Percentiles rank a stretch among this genome's conserved stretches.
These are phyloP conservation scores for Octodon degus DNA, from an alignment of 2,113 vertebrate genomes.

Conservation along the genomic window DNA sequence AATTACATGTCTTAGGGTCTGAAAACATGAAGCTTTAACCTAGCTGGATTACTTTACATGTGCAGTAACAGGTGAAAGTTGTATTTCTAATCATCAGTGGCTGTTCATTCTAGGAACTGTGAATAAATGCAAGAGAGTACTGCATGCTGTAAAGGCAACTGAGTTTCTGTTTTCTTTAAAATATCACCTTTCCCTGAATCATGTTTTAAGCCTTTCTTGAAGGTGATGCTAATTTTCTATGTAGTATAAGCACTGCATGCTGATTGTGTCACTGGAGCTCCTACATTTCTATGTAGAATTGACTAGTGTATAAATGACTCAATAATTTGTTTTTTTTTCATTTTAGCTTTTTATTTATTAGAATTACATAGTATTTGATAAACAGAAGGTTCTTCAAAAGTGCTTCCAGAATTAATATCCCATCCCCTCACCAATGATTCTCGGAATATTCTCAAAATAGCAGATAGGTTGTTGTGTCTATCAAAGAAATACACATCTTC, in stretches of 20 bases:
- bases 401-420: conserved; percentile 34
- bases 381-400: neutral
- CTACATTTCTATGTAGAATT: neutral
- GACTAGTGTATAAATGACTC: neutral
- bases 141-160: neutral
- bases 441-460: conserved; percentile 65
- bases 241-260: neutral
- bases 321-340: too few species aligned
- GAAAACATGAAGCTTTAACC: conserved; percentile 37
- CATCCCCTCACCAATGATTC: conserved; percentile 55
- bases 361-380: neutral
- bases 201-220: neutral
- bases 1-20: neutral
- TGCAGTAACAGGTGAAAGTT: neutral
- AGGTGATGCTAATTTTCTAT: neutral
- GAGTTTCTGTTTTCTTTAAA: neutral
- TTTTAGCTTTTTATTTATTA: conserved; percentile 42
- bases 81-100: neutral
- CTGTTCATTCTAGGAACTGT: neutral
- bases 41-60: conserved; percentile 1
- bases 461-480: neutral
- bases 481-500: neutral
- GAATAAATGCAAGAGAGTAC: neutral
- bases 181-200: neutral
- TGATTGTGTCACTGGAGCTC: too few species aligned